Percentiles rank a stretch among this genome's conserved stretches.
Conservation (phyloP, 2,797 vertebrate genomes). For the Ctenopoma multispine region DNA sequence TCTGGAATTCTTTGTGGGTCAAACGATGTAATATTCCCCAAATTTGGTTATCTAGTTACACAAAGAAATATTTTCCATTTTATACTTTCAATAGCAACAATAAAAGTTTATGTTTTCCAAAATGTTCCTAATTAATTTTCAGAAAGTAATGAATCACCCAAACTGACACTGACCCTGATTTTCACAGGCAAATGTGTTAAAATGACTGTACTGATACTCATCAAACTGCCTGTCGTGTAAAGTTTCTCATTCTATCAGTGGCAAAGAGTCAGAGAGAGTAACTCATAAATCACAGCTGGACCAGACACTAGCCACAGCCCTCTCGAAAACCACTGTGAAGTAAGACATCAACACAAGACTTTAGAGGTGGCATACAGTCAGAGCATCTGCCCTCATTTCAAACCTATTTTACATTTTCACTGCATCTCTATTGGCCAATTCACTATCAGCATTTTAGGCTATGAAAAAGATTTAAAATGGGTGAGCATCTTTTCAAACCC, state of each 20-base stretch:
- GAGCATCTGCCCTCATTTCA: conserved; percentile 35
- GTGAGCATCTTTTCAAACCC: conserved; percentile 89
- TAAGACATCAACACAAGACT: conserved; percentile 45
- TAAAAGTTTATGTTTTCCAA: conserved; percentile 34
- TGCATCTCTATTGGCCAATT: conserved; percentile 46
- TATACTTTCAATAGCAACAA: conserved; percentile 14
- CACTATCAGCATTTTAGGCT: conserved; percentile 59
- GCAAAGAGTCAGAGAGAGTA: conserved; percentile 3
- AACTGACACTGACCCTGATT: conserved; percentile 8
- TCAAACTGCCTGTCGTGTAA: conserved; percentile 22
- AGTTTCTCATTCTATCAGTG: conserved; percentile 21
- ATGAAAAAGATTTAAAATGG: conserved; percentile 68
- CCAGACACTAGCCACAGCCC: conserved; percentile 22
- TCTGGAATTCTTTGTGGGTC: conserved; percentile 36
- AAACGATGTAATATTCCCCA: conserved; percentile 25
- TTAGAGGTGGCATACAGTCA: conserved; percentile 16
- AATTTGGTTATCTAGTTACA: conserved; percentile 33
- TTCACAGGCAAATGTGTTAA: conserved; percentile 3
- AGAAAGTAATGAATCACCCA: conserved; percentile 24
- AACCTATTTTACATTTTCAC: conserved; percentile 59
- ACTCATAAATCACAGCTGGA: conserved; percentile 41
- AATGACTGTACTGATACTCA: conserved; percentile 21
- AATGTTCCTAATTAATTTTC: conserved; percentile 33
- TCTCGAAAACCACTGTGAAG: conserved; percentile 20
- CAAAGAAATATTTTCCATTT: conserved; percentile 23